Conservation (phyloP, 2,113 vertebrate species). For the Acinonyx jubatus region DNA sequence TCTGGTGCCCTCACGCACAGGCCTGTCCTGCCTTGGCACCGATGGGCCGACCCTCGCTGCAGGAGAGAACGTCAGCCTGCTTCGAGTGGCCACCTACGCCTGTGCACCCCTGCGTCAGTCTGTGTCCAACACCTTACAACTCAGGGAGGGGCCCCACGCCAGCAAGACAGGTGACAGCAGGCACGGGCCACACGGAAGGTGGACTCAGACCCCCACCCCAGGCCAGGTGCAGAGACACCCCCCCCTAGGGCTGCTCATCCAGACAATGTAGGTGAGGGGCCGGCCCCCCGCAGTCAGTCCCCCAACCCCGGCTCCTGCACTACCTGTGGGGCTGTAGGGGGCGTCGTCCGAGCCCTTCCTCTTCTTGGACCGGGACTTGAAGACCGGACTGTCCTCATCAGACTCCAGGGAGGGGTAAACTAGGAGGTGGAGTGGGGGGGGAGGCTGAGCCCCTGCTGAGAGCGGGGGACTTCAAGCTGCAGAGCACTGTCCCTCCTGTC, state of each 20-base stretch:
- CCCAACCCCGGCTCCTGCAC: not conserved
- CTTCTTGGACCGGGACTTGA: conserved; percentile 99
- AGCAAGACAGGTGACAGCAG: not conserved
- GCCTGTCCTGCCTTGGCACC: conserved; percentile 95
- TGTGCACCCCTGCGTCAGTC: no score
- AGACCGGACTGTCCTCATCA: conserved; percentile 98
- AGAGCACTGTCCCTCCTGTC: not conserved
- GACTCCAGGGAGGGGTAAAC: conserved; percentile 99
- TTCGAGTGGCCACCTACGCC: not conserved
- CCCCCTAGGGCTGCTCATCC: not conserved
- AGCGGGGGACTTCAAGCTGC: not conserved
- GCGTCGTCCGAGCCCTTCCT: conserved; percentile 98
- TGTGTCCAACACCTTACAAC: not conserved
- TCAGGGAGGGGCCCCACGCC: not conserved
- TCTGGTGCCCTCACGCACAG: conserved; percentile 96
- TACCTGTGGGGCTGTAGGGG: conserved; percentile 98
- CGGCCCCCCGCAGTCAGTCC: accelerated
- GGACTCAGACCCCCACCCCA: not conserved
- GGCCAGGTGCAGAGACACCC: not conserved
- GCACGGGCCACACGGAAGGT: accelerated
- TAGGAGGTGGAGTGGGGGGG: conserved; percentile 74
- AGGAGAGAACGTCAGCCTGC: conserved; percentile 57
- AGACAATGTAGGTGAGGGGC: not conserved
- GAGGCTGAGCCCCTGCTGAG: not conserved
- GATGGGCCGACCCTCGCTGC: conserved; percentile 96